Conservation (phyloP, 2,888 invertebrate species). For the Hypercompe scribonia region DNA sequence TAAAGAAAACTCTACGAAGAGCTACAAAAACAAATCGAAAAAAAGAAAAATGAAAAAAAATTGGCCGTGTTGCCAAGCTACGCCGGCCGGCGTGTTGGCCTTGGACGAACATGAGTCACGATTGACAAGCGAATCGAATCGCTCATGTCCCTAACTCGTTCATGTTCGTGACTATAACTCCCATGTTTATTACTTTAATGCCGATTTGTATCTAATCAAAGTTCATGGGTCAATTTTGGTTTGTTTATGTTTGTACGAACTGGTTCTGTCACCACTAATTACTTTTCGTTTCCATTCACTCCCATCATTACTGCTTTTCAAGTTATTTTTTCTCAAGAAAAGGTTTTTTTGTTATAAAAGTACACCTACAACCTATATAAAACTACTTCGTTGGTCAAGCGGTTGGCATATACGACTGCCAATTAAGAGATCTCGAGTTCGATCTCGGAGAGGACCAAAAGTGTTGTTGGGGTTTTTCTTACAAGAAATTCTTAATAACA, state of each 20-base stretch:
- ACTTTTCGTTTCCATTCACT: slow-evolving; percentile 15
- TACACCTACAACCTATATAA: too few relatives aligned
- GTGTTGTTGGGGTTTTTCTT: too few relatives aligned
- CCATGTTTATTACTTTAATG: slow-evolving; percentile 53
- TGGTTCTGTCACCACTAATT: slow-evolving; percentile 28
- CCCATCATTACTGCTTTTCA: background rate
- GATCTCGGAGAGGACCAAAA: too few relatives aligned
- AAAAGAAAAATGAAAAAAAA: slow-evolving; percentile 68
- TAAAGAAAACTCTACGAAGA: slow-evolving; percentile 52
- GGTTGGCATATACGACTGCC: too few relatives aligned
- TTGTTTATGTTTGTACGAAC: slow-evolving; percentile 46
- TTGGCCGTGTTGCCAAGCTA: slow-evolving; percentile 67
- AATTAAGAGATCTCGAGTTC: too few relatives aligned
- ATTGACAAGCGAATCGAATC: slow-evolving; percentile 60
- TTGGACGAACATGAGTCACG: slow-evolving; percentile 74
- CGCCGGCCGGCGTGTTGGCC: slow-evolving; percentile 81
- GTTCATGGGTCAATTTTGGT: slow-evolving; percentile 54
- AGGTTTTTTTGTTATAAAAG: background rate
- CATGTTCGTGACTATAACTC: slow-evolving; percentile 58
- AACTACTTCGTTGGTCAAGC: too few relatives aligned
- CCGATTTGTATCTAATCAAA: slow-evolving; percentile 55
- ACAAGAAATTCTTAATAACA: too few relatives aligned
- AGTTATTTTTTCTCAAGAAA: too few relatives aligned
- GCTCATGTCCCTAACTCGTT: slow-evolving; percentile 46
- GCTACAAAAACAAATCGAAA: slow-evolving; percentile 67